Evolutionary conservation across 2,797 vertebrate species (phyloP), one percentile per base, ranked within the genome.

Genomic region (Xenopus petersii): DNA sequence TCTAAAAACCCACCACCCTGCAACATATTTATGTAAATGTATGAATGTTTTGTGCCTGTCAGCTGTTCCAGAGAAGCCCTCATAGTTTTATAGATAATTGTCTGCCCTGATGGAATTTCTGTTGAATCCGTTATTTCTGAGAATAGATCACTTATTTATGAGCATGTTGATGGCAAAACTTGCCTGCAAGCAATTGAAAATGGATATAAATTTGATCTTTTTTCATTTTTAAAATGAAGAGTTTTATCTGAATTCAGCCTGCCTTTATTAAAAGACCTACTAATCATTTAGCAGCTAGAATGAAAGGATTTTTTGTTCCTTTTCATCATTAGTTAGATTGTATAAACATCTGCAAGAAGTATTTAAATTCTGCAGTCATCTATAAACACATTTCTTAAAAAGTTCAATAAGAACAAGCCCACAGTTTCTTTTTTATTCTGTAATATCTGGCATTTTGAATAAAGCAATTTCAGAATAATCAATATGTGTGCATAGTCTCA

Each of bases 381-480:
- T 21, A 60, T 62, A 79, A 74, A 74, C 71, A 70, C 55, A 62
- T 46, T 65, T 55, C 64, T 59, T 72, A 59, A 73, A 62, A 66
- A 68, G 73, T 80, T 84, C 79, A 83, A 75, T 51, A 1, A 82
- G 67, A 75, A 74, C 67, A 61, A 75, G 81, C 83, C 66, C 64
- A 56, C 59, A 75, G 74, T 54, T 74, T 70, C 75, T 80, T 79
- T 67, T 64, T 54, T 65, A 54, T 73, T 58, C 47, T 68, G 55
- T 59, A 48, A 81, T 84, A 83, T 80, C 74, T 86, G 81, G 81
- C 73, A 82, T 85, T 86, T 83, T 82, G 81, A 82, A 83, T 84
- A 79, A 86, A 70, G 85, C 75, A 83, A 81, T 84, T 86, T 75
- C 74, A 75, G 81, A 75, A 66, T 76, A 80, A 79, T 84, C 81